These are phyloP conservation scores for Phasianus colchicus DNA, from an alignment of 2,113 vertebrate genomes.

Conservation along the genomic window DNA sequence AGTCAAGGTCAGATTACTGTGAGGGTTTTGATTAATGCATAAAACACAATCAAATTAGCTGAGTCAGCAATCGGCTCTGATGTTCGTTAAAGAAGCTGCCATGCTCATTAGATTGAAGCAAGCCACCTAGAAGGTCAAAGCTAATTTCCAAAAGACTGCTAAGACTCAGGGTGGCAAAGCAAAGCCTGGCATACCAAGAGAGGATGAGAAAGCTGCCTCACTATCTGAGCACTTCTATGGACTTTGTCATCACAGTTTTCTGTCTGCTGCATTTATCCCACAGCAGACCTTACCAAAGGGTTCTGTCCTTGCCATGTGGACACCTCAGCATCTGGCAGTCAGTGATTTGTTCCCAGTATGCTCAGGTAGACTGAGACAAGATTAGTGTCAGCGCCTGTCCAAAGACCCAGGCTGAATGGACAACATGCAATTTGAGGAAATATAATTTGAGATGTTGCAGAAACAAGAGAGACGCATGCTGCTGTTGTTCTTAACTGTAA, in stretches of 20 bases:
- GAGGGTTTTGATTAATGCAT: slow-evolving; percentile 50
- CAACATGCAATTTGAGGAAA: neutral
- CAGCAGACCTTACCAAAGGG: neutral
- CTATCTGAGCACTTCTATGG: neutral
- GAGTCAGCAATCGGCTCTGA: slow-evolving; percentile 4
- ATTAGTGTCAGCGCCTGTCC: neutral
- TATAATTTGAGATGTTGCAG: neutral
- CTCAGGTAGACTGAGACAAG: neutral
- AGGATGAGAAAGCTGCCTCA: neutral
- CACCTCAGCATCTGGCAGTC: neutral
- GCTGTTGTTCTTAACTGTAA: neutral
- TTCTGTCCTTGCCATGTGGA: neutral
- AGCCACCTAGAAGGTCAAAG: slow-evolving; percentile 53
- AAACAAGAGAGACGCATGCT: neutral
- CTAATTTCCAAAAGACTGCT: slow-evolving; percentile 38
- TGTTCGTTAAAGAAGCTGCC: slow-evolving; percentile 35
- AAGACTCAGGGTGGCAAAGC: neutral
- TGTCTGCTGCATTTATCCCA: neutral
- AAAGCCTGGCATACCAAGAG: neutral
- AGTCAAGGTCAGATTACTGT: slow-evolving; percentile 39
- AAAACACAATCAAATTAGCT: slow-evolving; percentile 59
- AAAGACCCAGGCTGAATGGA: neutral
- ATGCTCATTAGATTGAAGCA: slow-evolving; percentile 45
- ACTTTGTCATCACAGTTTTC: neutral
- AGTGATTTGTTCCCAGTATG: neutral